Conservation (phyloP, 2,888 invertebrate genomes). For the Griposia aprilina region DNA sequence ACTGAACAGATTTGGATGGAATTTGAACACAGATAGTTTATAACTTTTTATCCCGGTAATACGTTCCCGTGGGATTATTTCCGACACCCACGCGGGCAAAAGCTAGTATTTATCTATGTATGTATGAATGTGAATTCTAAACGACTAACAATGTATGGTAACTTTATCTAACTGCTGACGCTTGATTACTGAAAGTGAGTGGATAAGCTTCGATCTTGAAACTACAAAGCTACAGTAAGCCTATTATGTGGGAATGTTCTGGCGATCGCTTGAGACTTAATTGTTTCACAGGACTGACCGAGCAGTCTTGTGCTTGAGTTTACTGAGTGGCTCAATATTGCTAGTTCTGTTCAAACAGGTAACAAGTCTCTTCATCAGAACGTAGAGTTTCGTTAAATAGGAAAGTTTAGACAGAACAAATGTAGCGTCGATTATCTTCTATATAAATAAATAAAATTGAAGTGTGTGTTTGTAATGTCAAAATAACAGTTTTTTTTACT, state of each 20-base stretch:
- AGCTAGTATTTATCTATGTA: no score
- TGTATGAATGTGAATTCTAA: no score
- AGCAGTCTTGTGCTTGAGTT: slow-evolving; percentile 15
- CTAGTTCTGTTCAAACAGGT: neutral
- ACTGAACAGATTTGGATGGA: no score
- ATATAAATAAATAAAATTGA: neutral
- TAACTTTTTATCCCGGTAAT: no score
- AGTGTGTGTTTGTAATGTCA: no score
- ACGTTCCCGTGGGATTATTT: no score
- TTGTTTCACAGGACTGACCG: slow-evolving; percentile 15
- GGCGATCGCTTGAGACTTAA: slow-evolving; percentile 8
- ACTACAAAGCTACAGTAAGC: neutral
- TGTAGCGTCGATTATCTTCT: neutral
- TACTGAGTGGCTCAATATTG: slow-evolving; percentile 26
- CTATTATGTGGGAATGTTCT: slow-evolving; percentile 22
- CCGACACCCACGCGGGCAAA: no score
- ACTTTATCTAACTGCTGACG: no score
- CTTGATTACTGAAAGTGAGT: neutral
- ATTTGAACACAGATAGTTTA: no score
- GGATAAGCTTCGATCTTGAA: slow-evolving; percentile 6
- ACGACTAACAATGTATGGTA: no score
- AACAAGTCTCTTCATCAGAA: neutral
- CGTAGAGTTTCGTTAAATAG: neutral
- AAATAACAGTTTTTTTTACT: no score
- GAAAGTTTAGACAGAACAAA: neutral